phyloP scores from a whole-genome alignment of 2,113 vertebrate genomes.

The Dipodomys stephensi region DNA sequence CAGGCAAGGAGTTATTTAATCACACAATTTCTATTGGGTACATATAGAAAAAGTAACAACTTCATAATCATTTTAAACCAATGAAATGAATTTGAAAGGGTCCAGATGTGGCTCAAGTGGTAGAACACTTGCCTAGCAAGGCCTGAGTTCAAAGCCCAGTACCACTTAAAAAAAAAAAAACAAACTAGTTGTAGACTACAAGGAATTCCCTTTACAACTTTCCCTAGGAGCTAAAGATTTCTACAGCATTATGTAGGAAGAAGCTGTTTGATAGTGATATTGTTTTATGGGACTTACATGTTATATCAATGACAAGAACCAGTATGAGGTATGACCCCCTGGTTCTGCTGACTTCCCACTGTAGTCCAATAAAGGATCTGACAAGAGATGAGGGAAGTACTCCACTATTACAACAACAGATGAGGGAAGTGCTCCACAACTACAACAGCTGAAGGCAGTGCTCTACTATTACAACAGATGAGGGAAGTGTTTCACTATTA shows the following conservation, averaged over 20 bases:
- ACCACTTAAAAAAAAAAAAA: constrained; percentile 22
- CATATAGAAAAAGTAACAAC: constrained; percentile 28
- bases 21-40: background rate
- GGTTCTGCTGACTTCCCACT: constrained; percentile 51
- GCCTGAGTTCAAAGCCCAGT: background rate
- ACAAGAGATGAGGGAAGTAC: constrained; percentile 46
- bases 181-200: background rate
- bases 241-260: constrained; percentile 44
- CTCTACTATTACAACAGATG: no score
- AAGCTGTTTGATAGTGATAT: constrained; percentile 22
- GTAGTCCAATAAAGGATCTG: constrained; percentile 52
- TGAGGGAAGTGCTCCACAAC: background rate
- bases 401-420: constrained; percentile 19
- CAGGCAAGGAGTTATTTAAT: background rate
- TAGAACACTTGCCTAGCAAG: no score
- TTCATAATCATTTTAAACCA: background rate
- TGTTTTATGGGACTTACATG: constrained; percentile 57
- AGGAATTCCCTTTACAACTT: constrained; percentile 56
- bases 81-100: background rate
- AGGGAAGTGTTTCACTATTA: no score
- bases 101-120: no score
- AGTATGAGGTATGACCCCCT: constrained; percentile 40
- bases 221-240: constrained; percentile 49
- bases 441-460: constrained; percentile 41
- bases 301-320: constrained; percentile 34